phyloP scores from a whole-genome alignment of 1,140 invertebrate genomes.

The Leptinotarsa undecemlineata region DNA sequence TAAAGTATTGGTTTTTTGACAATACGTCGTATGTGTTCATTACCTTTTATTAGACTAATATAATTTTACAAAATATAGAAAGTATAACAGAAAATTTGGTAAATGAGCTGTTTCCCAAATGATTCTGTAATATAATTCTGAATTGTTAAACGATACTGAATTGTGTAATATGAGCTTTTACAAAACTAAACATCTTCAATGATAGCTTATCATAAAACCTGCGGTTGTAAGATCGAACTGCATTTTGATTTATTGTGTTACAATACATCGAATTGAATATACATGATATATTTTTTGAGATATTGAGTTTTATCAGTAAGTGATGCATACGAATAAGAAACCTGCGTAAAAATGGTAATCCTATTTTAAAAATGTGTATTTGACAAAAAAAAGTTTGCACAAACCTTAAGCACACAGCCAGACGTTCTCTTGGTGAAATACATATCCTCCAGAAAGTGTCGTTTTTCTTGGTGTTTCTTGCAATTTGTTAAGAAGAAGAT shows the following conservation, averaged over 20 bases:
- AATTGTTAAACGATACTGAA: too few species aligned
- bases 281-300: background rate
- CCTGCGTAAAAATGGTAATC: background rate
- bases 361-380: slow-evolving; percentile 10
- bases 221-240: background rate
- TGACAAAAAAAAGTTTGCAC: slow-evolving; percentile 39
- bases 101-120: too few species aligned
- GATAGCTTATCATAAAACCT: background rate
- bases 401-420: slow-evolving; percentile 14
- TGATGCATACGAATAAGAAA: background rate
- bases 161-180: too few species aligned
- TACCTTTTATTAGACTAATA: too few species aligned
- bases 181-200: background rate
- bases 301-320: background rate
- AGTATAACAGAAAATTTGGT: too few species aligned
- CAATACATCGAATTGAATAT: background rate
- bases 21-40: too few species aligned
- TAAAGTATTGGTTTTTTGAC: too few species aligned
- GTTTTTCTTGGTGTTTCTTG: background rate
- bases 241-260: background rate
- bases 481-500: slow-evolving; percentile 24
- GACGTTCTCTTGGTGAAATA: background rate
- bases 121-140: too few species aligned
- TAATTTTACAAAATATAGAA: too few species aligned
- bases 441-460: slow-evolving; percentile 29